Evolutionary conservation across 2,888 invertebrate species (phyloP).

Genomic region (Dasypogon diadema): DNA sequence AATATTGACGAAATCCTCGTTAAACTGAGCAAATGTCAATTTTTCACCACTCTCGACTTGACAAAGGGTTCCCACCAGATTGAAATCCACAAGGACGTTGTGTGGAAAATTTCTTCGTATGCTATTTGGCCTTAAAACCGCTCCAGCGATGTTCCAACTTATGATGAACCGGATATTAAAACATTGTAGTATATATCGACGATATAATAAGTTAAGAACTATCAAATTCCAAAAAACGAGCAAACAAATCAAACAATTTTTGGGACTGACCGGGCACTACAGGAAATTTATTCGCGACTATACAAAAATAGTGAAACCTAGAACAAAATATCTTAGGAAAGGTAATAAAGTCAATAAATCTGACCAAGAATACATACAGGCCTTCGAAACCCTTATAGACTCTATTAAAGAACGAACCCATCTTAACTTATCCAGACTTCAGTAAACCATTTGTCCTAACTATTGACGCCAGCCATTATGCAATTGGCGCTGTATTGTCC

Average conservation of each 20-base stretch:
- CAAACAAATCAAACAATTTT: not conserved
- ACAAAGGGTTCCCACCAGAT: slow-evolving; percentile 55
- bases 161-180: slow-evolving; percentile 57
- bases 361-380: not conserved
- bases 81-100: slow-evolving; percentile 51
- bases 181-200: slow-evolving; percentile 59
- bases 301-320: not conserved
- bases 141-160: slow-evolving; percentile 57
- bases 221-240: not conserved
- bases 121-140: slow-evolving; percentile 35
- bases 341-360: not conserved
- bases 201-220: slow-evolving; percentile 57
- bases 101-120: slow-evolving; percentile 44
- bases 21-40: slow-evolving; percentile 58
- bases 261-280: too few relatives aligned
- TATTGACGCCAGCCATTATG: slow-evolving; percentile 60
- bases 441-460: slow-evolving; percentile 59
- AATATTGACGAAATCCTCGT: slow-evolving; percentile 57
- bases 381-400: slow-evolving; percentile 37
- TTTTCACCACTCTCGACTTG: slow-evolving; percentile 58
- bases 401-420: too few relatives aligned
- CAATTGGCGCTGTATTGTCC: slow-evolving; percentile 58
- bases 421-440: slow-evolving; percentile 62
- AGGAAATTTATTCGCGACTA: not conserved
- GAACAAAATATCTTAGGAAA: not conserved